Percentiles rank a stretch among this genome's conserved stretches.
Evolutionary conservation across 2,797 vertebrate species (phyloP).

Genomic region (Etheostoma perlongum): DNA sequence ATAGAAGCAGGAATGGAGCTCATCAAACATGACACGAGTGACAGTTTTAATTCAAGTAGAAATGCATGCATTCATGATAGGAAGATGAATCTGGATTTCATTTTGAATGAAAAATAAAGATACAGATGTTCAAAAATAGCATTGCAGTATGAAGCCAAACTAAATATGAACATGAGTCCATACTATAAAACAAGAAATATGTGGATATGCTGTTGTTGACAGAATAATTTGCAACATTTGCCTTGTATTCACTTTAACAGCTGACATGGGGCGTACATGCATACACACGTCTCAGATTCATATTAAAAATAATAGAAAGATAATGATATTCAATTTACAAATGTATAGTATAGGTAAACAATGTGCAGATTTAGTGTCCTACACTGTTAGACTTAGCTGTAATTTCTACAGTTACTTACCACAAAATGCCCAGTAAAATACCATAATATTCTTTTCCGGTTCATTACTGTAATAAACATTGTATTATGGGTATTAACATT

Average conservation of each 20-base stretch:
- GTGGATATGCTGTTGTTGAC: neutral
- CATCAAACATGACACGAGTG: conserved; percentile 33
- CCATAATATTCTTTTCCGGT: too few species aligned
- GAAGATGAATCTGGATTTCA: conserved; percentile 7
- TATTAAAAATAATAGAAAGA: too few species aligned
- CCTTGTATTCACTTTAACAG: neutral
- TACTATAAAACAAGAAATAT: neutral
- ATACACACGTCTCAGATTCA: too few species aligned
- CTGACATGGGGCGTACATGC: neutral
- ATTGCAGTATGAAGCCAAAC: neutral
- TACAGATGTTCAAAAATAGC: neutral
- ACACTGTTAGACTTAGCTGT: too few species aligned
- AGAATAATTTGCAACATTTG: neutral
- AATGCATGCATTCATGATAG: neutral
- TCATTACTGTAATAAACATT: too few species aligned
- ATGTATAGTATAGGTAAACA: neutral
- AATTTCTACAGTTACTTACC: too few species aligned
- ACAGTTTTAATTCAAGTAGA: conserved; percentile 32
- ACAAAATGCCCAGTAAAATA: too few species aligned
- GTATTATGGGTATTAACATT: too few species aligned
- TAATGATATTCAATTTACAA: neutral
- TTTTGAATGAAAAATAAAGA: neutral
- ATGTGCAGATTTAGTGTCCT: neutral
- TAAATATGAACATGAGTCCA: neutral
- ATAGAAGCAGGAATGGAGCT: neutral